Evolutionary conservation across 2,888 invertebrate genomes (phyloP).

Genomic region (Adineta ricciae): DNA sequence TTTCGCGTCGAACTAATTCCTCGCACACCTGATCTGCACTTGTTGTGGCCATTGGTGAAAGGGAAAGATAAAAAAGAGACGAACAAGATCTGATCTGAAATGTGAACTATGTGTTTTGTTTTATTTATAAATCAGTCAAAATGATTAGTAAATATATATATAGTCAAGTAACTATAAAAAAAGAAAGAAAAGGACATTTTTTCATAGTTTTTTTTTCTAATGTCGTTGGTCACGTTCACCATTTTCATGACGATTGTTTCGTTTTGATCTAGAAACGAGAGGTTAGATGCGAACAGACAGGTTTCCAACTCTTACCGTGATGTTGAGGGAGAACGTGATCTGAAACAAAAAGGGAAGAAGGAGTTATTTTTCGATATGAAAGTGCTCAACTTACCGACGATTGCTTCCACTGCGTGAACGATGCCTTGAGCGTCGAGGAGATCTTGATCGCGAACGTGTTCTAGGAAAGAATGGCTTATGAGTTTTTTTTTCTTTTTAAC

Average conservation of each 20-base stretch:
- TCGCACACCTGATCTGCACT: background rate
- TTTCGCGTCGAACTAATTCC: background rate
- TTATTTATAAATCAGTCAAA: conserved; percentile 8
- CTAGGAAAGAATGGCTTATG: background rate
- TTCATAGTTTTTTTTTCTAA: background rate
- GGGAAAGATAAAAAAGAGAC: background rate
- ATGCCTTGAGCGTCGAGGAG: conserved; percentile 1
- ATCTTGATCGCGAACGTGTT: conserved; percentile 10
- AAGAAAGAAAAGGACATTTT: background rate
- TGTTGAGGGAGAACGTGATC: background rate
- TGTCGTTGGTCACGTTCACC: background rate
- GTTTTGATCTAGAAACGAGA: background rate
- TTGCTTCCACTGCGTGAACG: background rate
- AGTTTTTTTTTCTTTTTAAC: background rate
- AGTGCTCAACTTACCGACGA: background rate
- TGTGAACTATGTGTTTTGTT: background rate
- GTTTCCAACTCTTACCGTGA: background rate
- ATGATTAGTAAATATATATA: background rate
- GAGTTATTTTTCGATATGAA: background rate
- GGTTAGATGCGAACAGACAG: too few relatives aligned
- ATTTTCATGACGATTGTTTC: background rate
- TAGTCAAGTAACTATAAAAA: conserved; percentile 3
- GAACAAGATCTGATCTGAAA: background rate
- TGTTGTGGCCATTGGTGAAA: background rate
- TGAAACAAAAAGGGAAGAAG: background rate